Conservation (phyloP, 2,797 vertebrate species). For the Limosa lapponica region DNA sequence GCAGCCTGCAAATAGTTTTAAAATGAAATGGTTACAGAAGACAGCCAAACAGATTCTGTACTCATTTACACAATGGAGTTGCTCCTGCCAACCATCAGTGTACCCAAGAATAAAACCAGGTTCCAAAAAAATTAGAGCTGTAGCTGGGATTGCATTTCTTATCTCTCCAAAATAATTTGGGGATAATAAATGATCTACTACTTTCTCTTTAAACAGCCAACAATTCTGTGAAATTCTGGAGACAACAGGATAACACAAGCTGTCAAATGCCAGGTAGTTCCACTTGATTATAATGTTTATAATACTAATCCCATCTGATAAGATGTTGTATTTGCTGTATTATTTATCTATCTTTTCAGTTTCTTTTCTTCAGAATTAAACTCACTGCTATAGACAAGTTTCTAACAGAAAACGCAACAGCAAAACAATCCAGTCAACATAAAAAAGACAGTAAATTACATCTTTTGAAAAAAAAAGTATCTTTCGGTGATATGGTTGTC, state of each 20-base stretch:
- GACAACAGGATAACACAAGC: background rate
- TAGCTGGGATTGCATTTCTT: background rate
- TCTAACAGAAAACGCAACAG: background rate
- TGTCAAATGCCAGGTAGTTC: background rate
- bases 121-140: constrained; percentile 12
- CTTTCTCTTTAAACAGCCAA: background rate
- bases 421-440: constrained; percentile 1
- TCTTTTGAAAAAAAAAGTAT: background rate
- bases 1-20: background rate
- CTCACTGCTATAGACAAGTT: background rate
- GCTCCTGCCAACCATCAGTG: background rate
- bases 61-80: background rate
- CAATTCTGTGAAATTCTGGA: background rate
- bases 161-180: background rate
- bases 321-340: background rate
- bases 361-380: constrained; percentile 6
- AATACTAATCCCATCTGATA: background rate
- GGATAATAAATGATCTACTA: background rate
- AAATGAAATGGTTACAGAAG: background rate
- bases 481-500: background rate
- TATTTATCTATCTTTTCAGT: background rate
- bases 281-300: background rate
- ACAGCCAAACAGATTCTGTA: background rate
- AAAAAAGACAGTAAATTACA: background rate
- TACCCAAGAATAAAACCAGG: background rate